Evolutionary conservation across 1,140 invertebrate genomes (phyloP).

Genomic region (Lepidurus arcticus): DNA sequence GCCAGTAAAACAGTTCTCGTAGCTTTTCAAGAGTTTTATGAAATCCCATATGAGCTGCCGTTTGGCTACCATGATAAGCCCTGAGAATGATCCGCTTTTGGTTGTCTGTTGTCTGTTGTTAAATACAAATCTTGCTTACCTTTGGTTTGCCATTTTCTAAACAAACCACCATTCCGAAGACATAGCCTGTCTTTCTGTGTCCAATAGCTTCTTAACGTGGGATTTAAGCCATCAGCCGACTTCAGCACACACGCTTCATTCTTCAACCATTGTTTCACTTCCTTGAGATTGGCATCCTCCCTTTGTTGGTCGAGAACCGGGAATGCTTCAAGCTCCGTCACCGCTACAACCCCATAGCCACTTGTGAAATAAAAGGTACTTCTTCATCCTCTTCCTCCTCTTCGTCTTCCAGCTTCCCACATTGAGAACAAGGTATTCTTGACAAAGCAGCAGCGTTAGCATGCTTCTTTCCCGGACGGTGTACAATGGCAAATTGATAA

Average conservation of each 20-base stretch:
- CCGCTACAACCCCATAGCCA: background rate
- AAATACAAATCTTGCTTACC: too few species aligned
- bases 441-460: conserved; percentile 37
- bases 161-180: too few species aligned
- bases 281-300: background rate
- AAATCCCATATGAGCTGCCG: conserved; percentile 35
- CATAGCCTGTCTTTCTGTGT: too few species aligned
- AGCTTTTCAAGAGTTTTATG: conserved; percentile 34
- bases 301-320: background rate
- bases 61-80: conserved; percentile 31
- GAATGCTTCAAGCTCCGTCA: background rate
- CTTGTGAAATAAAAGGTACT: too few species aligned
- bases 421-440: background rate
- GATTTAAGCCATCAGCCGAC: background rate
- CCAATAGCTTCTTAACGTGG: too few species aligned
- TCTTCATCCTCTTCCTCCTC: too few species aligned
- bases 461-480: conserved; percentile 38
- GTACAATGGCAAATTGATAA: conserved; percentile 38
- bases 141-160: too few species aligned
- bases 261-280: background rate
- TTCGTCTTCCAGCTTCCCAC: background rate
- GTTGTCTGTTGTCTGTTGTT: too few species aligned
- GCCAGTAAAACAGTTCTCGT: conserved; percentile 34
- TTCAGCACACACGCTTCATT: background rate
- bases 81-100: conserved; percentile 24